Evolutionary conservation across 1,140 invertebrate genomes (phyloP), one percentile per base, ranked within the genome.

Genomic region (Magallana angulata): DNA sequence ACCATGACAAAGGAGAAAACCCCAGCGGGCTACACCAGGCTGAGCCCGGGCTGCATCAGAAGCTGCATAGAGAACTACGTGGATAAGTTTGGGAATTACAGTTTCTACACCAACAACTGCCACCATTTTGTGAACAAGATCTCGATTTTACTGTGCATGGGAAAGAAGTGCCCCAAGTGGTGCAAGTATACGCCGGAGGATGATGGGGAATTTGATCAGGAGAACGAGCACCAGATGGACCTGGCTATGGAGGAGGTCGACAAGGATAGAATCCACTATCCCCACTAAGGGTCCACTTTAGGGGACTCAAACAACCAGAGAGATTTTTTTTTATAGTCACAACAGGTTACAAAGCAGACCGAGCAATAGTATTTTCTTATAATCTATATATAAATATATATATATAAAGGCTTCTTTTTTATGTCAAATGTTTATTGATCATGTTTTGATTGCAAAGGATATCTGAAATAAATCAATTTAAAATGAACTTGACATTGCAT

Each of bases 61-160:
- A 84, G 82, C 16, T 84, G 82, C 59, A 84, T 59, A 7, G 30
- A 30, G 16, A 2, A 59, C 57, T 84, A 84, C 12, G 57, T 48
- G 58, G 59, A 36, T 9, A 59, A 62, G 14, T 84, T 60, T 84
- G 82, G 82, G 4, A 84, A 62, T 36, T 84, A 48, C 57, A 60
- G 24, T 24, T 36, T 62, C 57, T 84, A 58, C 57, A 84, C 7
- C 18, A 57, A 84, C 58, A 84, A 84, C 59, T 84, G 82, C 24
- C 82, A 60, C 82, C 82, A 84, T 30, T 84, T 84, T 84, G 59
- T 62, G 6, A 84, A 84, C 24, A 62, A 59, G 12, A 7, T 84
- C 11, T 84, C 82, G n/a, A 84, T 58, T 8, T 14, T 84, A 14
- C 82, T 84, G 16, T 84, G 59, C n/a, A 8, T 58, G 30, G 56